A percentile compares a stretch with the other conserved stretches of the same genome.
Conservation (phyloP, 2,113 vertebrate species). For the Xyliphius kryptos region DNA sequence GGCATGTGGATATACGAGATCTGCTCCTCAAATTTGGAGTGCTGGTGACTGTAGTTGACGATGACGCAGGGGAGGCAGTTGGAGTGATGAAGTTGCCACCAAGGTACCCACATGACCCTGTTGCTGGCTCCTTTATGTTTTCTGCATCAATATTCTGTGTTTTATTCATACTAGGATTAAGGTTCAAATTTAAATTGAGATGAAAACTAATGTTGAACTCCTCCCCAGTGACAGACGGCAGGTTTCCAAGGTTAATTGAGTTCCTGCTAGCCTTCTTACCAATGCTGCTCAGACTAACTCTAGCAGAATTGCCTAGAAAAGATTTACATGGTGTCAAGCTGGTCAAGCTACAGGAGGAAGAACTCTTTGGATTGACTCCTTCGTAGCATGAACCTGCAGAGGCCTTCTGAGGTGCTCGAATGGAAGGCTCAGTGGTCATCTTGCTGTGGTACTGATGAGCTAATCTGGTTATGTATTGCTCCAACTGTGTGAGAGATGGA, state of each 20-base stretch:
- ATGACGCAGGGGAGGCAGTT: conserved; percentile 50
- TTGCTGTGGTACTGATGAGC: conserved; percentile 60
- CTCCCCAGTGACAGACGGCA: conserved; percentile 67
- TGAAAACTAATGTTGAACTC: conserved; percentile 68
- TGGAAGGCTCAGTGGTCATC: conserved; percentile 29
- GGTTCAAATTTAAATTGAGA: conserved; percentile 66
- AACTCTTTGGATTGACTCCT: conserved; percentile 61
- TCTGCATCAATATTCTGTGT: conserved; percentile 44
- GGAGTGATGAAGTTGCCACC: conserved; percentile 45
- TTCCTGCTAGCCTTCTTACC: conserved; percentile 65
- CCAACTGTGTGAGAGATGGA: conserved; percentile 57
- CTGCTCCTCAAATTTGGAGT: conserved; percentile 62
- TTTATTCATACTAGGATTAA: conserved; percentile 57
- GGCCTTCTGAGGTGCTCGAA: conserved; percentile 36
- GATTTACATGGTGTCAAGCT: conserved; percentile 60
- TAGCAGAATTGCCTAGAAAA: conserved; percentile 59
- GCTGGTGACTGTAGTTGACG: conserved; percentile 46
- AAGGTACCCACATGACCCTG: conserved; percentile 48
- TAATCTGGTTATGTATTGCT: conserved; percentile 68
- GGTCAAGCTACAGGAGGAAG: conserved; percentile 45
- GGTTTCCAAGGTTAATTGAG: conserved; percentile 70
- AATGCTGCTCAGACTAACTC: conserved; percentile 57
- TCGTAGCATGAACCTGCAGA: conserved; percentile 56
- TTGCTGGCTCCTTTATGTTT: conserved; percentile 47
- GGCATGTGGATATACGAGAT: conserved; percentile 71